Conservation (phyloP, 2,113 vertebrate genomes). For the Callipepla squamata region DNA sequence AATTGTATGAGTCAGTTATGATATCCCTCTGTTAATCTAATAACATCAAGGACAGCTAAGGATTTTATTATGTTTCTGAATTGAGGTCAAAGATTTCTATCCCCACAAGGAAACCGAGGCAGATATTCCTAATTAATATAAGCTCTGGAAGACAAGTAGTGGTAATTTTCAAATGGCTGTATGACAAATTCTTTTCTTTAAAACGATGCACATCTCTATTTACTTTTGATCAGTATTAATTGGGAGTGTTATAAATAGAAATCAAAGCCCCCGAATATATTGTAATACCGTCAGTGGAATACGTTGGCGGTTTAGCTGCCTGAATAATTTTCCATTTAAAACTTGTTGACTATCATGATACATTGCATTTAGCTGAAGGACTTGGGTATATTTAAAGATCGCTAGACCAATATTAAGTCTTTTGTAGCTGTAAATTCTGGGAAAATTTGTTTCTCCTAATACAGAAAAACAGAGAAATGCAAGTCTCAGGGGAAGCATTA, state of each 20-base stretch:
- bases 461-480: slow-evolving; percentile 58
- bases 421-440: slow-evolving; percentile 68
- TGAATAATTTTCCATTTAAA: slow-evolving; percentile 3
- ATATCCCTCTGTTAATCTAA: not conserved
- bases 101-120: not conserved
- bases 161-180: not conserved
- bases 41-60: not conserved
- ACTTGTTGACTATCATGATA: slow-evolving; percentile 28
- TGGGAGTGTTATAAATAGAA: not conserved
- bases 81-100: slow-evolving; percentile 50
- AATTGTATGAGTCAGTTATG: not conserved
- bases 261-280: not conserved
- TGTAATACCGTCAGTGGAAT: not conserved
- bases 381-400: slow-evolving; percentile 32
- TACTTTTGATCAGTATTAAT: not conserved
- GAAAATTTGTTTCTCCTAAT: slow-evolving; percentile 65
- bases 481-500: slow-evolving; percentile 57
- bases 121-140: not conserved
- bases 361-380: not conserved
- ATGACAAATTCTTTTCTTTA: slow-evolving; percentile 13
- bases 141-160: slow-evolving; percentile 5
- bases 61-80: not conserved
- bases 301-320: not conserved
- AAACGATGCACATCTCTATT: slow-evolving; percentile 5
- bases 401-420: slow-evolving; percentile 36